These are phyloP conservation scores for Tamias sibiricus DNA, from an alignment of 2,113 vertebrate genomes.

Conservation along the genomic window DNA sequence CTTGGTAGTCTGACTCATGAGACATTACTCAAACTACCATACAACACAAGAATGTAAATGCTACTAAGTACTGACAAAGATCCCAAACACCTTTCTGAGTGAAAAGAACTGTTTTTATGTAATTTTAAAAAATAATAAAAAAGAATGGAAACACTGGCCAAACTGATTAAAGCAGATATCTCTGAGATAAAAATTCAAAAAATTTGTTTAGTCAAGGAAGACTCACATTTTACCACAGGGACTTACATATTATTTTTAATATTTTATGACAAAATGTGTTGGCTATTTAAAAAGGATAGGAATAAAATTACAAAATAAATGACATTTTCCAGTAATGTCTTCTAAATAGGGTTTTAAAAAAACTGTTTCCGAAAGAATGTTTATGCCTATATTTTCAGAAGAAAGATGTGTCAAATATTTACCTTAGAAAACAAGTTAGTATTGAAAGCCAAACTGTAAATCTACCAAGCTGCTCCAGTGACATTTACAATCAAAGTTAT, in stretches of 20 bases:
- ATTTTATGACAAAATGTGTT: not conserved
- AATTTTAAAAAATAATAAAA: not conserved
- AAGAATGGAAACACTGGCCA: not conserved
- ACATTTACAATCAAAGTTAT: conserved; percentile 77
- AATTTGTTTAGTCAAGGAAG: not conserved
- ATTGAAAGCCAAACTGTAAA: conserved; percentile 32
- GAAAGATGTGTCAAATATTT: conserved; percentile 33
- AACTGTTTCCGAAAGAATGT: not conserved
- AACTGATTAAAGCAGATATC: not conserved
- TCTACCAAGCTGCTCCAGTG: conserved; percentile 47
- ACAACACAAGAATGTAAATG: not conserved
- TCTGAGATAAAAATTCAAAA: not conserved
- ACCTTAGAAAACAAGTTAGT: conserved; percentile 49
- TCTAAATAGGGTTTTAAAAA: conserved; percentile 39
- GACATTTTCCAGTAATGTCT: conserved; percentile 20
- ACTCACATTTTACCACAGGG: not conserved
- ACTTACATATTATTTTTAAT: not conserved
- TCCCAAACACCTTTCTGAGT: not conserved
- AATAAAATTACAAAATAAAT: not conserved
- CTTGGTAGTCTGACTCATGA: not conserved
- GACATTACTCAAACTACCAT: not conserved
- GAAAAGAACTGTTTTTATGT: not conserved
- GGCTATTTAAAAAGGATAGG: not conserved
- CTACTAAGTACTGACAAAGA: not conserved
- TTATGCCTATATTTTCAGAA: not conserved